phyloP scores from a whole-genome alignment of 2,888 invertebrate genomes.

The Octonoba sinensis region DNA sequence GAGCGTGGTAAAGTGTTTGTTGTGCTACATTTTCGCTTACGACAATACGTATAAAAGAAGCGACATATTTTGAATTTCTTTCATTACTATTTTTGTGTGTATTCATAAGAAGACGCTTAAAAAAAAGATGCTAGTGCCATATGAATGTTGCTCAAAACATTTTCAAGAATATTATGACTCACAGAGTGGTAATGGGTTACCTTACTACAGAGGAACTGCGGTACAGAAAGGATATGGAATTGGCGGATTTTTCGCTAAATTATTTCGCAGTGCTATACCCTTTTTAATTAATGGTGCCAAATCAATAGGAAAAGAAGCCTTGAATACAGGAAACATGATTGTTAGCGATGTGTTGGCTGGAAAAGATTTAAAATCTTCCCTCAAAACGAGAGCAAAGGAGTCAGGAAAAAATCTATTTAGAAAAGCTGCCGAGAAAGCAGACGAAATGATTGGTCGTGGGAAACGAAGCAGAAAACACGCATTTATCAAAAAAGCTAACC shows the following conservation, averaged over 20 bases:
- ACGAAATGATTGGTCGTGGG: constrained; percentile 31
- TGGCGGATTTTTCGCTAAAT: constrained; percentile 30
- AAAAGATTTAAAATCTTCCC: constrained; percentile 15
- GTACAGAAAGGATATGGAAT: constrained; percentile 39
- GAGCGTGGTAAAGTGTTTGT: constrained; percentile 10
- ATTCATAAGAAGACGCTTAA: background rate
- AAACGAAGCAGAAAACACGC: background rate
- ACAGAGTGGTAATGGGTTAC: constrained; percentile 38
- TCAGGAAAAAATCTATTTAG: constrained; percentile 11
- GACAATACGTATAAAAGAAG: constrained; percentile 8
- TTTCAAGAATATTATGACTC: constrained; percentile 16
- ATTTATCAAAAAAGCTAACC: too few species aligned
- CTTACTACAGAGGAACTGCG: constrained; percentile 16
- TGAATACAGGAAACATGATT: constrained; percentile 23
- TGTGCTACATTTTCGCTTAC: background rate
- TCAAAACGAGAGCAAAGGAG: constrained; percentile 16
- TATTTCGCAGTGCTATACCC: constrained; percentile 45
- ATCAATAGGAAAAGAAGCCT: constrained; percentile 37
- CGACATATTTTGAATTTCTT: background rate
- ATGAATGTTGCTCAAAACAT: background rate
- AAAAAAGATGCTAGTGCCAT: constrained; percentile 3
- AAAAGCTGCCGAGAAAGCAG: constrained; percentile 27
- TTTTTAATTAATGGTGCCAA: constrained; percentile 37
- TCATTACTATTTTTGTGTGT: background rate
- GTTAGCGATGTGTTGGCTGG: constrained; percentile 25